Evolutionary conservation across 2,888 invertebrate species (phyloP).

Genomic region (Agrochola circellaris): DNA sequence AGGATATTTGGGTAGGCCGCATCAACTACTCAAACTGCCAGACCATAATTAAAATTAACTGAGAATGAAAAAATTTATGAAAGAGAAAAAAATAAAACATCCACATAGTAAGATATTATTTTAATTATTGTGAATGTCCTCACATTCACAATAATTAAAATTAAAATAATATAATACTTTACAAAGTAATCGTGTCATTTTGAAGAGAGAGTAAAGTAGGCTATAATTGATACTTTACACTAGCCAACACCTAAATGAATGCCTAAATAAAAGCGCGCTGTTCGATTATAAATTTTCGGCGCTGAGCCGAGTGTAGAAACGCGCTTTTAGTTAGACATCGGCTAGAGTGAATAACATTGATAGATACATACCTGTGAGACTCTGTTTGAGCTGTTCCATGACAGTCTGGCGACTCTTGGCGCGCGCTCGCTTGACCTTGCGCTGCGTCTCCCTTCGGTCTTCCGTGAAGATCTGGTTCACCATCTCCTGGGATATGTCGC

Average conservation of each 20-base stretch:
- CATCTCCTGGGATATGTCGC: constrained; percentile 92
- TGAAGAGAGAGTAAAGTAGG: too few species aligned
- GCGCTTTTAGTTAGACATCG: background rate
- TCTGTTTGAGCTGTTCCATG: constrained; percentile 92
- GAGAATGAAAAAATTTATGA: too few species aligned
- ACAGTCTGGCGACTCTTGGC: constrained; percentile 91
- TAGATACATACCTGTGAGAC: constrained; percentile 86
- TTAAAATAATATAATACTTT: too few species aligned
- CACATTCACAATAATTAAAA: too few species aligned
- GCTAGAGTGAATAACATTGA: background rate
- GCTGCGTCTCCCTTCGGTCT: constrained; percentile 91
- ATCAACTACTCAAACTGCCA: too few species aligned
- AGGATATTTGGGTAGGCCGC: too few species aligned
- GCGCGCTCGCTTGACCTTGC: constrained; percentile 90
- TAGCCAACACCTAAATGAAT: background rate
- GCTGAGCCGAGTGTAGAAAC: too few species aligned
- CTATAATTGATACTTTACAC: background rate
- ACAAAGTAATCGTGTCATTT: too few species aligned
- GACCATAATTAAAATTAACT: too few species aligned
- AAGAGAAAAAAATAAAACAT: too few species aligned
- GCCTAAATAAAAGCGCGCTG: background rate
- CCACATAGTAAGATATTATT: too few species aligned
- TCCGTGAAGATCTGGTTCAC: constrained; percentile 93
- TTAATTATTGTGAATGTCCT: too few species aligned
- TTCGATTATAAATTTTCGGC: background rate